Evolutionary conservation across 1,140 invertebrate species (phyloP).

Genomic region (Cheumatopsyche charites): DNA sequence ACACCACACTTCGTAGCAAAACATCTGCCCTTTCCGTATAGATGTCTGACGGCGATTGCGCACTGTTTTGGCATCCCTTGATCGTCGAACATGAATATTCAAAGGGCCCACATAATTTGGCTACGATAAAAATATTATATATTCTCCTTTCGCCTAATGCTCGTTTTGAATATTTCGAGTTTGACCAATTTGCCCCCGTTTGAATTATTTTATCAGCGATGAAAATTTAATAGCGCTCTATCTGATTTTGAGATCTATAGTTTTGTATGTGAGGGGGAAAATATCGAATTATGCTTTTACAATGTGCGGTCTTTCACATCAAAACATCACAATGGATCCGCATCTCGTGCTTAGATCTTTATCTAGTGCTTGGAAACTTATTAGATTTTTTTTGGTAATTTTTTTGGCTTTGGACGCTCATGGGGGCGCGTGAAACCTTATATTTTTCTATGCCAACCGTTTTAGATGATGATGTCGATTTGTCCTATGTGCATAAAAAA

Average conservation of each 20-base stretch:
- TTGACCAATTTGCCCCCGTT: slow-evolving; percentile 38
- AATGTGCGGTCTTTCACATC: slow-evolving; percentile 40
- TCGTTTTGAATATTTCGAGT: too few species aligned
- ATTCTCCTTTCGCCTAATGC: too few species aligned
- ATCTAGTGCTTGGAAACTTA: slow-evolving; percentile 20
- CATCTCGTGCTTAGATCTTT: slow-evolving; percentile 22
- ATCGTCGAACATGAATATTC: slow-evolving; percentile 42
- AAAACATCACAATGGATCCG: slow-evolving; percentile 36
- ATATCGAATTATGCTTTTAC: slow-evolving; percentile 36
- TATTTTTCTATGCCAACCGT: slow-evolving; percentile 28
- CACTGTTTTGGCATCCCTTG: slow-evolving; percentile 43
- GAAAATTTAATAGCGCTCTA: slow-evolving; percentile 40
- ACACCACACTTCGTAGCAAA: background rate
- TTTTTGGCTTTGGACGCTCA: slow-evolving; percentile 20
- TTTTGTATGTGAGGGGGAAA: background rate
- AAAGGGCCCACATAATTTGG: slow-evolving; percentile 45
- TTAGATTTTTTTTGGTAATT: slow-evolving; percentile 5
- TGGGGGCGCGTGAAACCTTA: slow-evolving; percentile 29
- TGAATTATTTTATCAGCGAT: slow-evolving; percentile 37
- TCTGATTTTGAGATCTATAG: slow-evolving; percentile 10
- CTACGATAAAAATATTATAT: slow-evolving; percentile 13
- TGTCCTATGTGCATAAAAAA: background rate
- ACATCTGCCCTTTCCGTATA: slow-evolving; percentile 38
- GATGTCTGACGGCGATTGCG: slow-evolving; percentile 39
- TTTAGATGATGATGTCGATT: background rate